Base-by-base conservation (phyloP, 2,888 invertebrate species). In the Lasioglossum leucozonium region DNA sequence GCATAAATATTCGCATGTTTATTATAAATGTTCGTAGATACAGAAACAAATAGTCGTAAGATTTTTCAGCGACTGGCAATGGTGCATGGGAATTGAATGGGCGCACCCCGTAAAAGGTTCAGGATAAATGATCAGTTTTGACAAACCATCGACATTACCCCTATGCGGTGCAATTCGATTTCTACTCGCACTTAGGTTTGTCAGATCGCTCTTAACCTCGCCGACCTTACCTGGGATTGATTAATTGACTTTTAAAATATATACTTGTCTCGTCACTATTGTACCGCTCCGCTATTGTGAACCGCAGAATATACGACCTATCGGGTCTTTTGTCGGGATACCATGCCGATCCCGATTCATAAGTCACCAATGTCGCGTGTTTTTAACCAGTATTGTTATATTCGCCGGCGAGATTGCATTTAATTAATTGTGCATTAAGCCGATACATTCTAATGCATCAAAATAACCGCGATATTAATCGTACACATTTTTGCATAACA, bases 181-280 rank as follows among this genome's bases (percentile, higher is more conserved):
- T 76, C 76, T 62, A 76, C 62, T 77, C 72, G 79, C 79, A 85
- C 87, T 83, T 82, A 77, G 75, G 78, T 74, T 77, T 84, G 87
- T 88, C 88, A 73, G 73, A 74, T 73, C 84, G 72, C 84, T 89
- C 90, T 92, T 90, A 85, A 90, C 89, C 89, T 91, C 86, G 62
- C 18, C 87, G 87, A 90, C 88, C 89, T 90, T 79, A 80, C 73
- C 78, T 74, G 82, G 84, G 82, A 89, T 92, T 93, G 93, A 93
- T 93, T 92, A 93, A 93, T 93, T 91, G 93, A 91, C 87, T 87
- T 88, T 91, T 91, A 87, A 89, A 88, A 90, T 92, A 91, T 88
- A 91, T 88, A 91, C 91, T 89, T 91, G 90, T 91, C 90, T 89
- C 90, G 87, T 65, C 81, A 78, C 91, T 71, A 91, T 92, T 91